Base-by-base conservation (phyloP, 2,888 invertebrate species). In the Hololepta plana region DNA sequence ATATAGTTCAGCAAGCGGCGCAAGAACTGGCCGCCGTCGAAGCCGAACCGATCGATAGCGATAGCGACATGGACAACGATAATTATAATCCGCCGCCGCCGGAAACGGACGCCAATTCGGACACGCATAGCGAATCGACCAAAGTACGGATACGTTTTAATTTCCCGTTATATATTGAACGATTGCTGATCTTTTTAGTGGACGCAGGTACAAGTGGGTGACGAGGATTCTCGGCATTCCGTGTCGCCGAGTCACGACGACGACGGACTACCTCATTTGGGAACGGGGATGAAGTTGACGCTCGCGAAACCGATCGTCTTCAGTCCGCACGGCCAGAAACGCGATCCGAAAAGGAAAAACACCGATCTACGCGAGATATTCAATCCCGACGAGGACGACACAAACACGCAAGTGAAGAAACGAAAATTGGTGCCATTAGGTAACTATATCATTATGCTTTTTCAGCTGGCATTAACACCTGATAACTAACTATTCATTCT, bases 361-460 rank as follows among this genome's bases (percentile, higher is more conserved):
- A 61, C 80, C 33, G 79, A 79, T 37, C 71, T 85, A 1, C 72
- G 77, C 36, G 81, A 81, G 44, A 82, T 85, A 3, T 87, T 87
- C 47, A 84, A 81, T 53, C 77, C 75, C 31, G 84, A 84, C 39
- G 84, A 84, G 38, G 77, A 77, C 38, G 72, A 72, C 32, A 57
- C 51, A 32, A 51, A 46, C 30, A 51, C 57, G 24, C 53, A 56
- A 30, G 55, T 58, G 28, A 79, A 76, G 49, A 79, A 76, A 55
- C 63, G 82, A 38, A 82, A 81, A 60, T 59, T 84, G 40, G 74
- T 79, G 48, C 77, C 77, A 39, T 56, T 77, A 45, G 75, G 74
- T 74, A 47, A 45, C 41, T 31, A 26, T 4, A 6, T 23, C 19
- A 13, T 5, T 14, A 21, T 21, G n/a, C n/a, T n/a, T n/a, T n/a